These are phyloP conservation scores for Synaphobranchus kaupii DNA, from an alignment of 2,797 vertebrate genomes.

Conservation along the genomic window DNA sequence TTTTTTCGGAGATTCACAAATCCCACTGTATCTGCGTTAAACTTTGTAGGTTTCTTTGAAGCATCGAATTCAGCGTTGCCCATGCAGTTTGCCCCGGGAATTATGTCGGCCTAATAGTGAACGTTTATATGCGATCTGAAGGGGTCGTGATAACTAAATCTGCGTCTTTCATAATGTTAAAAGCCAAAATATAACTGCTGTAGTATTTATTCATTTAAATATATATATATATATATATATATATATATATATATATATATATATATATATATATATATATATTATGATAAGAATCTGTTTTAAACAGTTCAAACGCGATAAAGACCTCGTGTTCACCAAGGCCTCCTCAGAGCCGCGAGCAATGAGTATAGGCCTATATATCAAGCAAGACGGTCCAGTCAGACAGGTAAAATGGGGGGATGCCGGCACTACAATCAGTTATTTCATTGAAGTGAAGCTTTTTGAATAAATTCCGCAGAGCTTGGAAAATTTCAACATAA, in stretches of 20 bases:
- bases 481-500: not conserved
- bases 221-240: no score
- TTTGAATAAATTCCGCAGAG: not conserved
- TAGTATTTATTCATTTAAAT: not conserved
- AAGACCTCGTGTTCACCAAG: not conserved
- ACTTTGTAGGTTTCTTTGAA: constrained; percentile 14
- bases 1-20: not conserved
- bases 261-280: no score
- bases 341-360: not conserved
- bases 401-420: not conserved
- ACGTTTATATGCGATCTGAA: not conserved
- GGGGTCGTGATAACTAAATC: not conserved
- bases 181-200: not conserved
- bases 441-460: not conserved
- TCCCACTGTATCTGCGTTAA: not conserved
- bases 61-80: not conserved
- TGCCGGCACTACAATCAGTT: not conserved
- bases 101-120: not conserved
- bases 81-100: not conserved
- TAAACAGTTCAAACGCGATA: not conserved
- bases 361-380: not conserved
- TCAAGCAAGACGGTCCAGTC: not conserved
- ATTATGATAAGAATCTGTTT: not conserved
- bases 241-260: no score
- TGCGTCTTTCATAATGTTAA: not conserved